Conservation (phyloP, 2,113 vertebrate genomes). For the Progne subis region DNA sequence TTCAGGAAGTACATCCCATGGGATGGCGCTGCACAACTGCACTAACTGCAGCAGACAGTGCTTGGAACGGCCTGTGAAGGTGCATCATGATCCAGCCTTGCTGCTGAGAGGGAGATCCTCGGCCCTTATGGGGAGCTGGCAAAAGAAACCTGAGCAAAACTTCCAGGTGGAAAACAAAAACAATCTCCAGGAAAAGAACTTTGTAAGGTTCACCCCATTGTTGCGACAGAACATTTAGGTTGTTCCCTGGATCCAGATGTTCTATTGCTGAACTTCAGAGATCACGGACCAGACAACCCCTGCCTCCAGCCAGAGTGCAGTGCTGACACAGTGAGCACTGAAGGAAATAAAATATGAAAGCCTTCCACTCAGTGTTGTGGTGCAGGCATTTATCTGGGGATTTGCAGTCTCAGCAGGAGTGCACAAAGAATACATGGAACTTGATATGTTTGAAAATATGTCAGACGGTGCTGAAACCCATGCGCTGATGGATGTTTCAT, state of each 20-base stretch:
- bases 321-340: background rate
- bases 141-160: background rate
- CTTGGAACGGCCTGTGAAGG: background rate
- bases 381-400: background rate
- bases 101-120: background rate
- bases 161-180: background rate
- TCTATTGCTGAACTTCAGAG: background rate
- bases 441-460: background rate
- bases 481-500: background rate
- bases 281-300: rapidly evolving
- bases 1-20: rapidly evolving
- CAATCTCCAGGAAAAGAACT: background rate
- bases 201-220: background rate
- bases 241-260: background rate
- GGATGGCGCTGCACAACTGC: rapidly evolving
- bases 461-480: background rate
- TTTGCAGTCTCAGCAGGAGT: background rate
- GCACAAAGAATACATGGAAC: background rate
- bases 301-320: background rate
- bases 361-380: background rate
- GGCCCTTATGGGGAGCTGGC: rapidly evolving
- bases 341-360: background rate
- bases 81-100: background rate
- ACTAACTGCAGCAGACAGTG: background rate
- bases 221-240: rapidly evolving